Conservation (phyloP, 2,797 vertebrate genomes). For the Chromobotia macracanthus region DNA sequence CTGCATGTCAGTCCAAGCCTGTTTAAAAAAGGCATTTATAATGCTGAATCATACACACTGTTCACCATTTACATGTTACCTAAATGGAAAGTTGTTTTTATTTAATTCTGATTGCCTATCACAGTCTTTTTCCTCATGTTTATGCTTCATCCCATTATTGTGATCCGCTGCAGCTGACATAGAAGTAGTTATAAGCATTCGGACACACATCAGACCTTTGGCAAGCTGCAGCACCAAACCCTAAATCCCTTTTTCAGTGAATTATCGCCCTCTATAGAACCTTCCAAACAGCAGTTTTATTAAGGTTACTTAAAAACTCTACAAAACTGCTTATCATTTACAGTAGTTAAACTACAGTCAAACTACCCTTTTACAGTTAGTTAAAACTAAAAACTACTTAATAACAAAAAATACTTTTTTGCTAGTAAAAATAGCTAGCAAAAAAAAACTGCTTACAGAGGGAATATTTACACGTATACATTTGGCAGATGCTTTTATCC, state of each 20-base stretch:
- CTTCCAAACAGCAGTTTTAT: neutral
- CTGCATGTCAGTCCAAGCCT: neutral
- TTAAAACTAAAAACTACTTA: too few relatives aligned
- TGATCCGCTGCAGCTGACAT: neutral
- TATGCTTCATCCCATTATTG: neutral
- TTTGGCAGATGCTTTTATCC: too few relatives aligned
- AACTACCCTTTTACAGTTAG: neutral
- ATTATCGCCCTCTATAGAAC: neutral
- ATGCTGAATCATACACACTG: neutral
- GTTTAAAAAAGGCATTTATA: too few relatives aligned
- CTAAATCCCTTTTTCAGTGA: conserved; percentile 23
- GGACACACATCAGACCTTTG: neutral
- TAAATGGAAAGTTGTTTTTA: too few relatives aligned
- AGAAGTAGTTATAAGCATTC: conserved; percentile 3
- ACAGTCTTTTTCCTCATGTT: neutral
- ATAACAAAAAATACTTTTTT: too few relatives aligned
- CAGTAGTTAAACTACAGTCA: neutral
- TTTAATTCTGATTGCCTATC: too few relatives aligned
- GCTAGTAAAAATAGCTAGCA: too few relatives aligned
- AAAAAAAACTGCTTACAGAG: too few relatives aligned
- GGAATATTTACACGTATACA: too few relatives aligned
- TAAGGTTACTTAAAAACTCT: neutral
- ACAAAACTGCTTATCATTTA: neutral
- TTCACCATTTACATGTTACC: neutral
- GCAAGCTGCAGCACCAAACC: conserved; percentile 1